Conservation (phyloP, 2,888 invertebrate species). For the Leptarthrus brevirostris region DNA sequence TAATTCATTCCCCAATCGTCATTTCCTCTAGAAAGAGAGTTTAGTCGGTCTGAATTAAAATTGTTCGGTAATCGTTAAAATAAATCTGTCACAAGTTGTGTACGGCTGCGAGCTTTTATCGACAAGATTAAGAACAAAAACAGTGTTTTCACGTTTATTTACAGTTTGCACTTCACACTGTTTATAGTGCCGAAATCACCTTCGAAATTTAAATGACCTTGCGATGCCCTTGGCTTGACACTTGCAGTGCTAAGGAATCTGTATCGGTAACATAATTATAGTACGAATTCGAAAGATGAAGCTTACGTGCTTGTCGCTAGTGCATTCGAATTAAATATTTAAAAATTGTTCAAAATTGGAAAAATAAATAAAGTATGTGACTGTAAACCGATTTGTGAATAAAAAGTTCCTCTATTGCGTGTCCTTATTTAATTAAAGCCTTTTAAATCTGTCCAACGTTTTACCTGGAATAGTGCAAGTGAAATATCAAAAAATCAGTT, state of each 20-base stretch:
- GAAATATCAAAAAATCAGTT: too few relatives aligned
- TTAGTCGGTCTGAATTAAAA: background rate
- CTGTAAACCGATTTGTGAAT: slow-evolving; percentile 7
- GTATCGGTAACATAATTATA: background rate
- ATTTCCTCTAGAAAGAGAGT: background rate
- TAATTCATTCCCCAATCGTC: too few relatives aligned
- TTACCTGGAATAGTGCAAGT: too few relatives aligned
- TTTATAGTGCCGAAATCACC: slow-evolving; percentile 5
- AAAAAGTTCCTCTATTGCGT: background rate
- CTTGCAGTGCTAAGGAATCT: slow-evolving; percentile 14
- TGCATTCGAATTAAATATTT: too few relatives aligned
- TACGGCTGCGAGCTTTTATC: background rate
- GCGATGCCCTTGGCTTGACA: slow-evolving; percentile 64
- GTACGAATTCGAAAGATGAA: slow-evolving; percentile 13
- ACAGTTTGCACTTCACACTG: background rate
- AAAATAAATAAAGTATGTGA: slow-evolving; percentile 3
- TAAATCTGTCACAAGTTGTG: background rate
- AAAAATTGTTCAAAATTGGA: background rate
- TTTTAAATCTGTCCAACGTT: background rate
- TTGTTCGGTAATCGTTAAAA: background rate
- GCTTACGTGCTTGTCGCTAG: too few relatives aligned
- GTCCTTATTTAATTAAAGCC: slow-evolving; percentile 17
- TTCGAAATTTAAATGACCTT: slow-evolving; percentile 61
- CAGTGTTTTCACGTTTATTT: background rate
- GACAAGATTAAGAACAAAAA: background rate